Evolutionary conservation across 2,888 invertebrate species (phyloP).

Genomic region (Xanthorhoe designata): DNA sequence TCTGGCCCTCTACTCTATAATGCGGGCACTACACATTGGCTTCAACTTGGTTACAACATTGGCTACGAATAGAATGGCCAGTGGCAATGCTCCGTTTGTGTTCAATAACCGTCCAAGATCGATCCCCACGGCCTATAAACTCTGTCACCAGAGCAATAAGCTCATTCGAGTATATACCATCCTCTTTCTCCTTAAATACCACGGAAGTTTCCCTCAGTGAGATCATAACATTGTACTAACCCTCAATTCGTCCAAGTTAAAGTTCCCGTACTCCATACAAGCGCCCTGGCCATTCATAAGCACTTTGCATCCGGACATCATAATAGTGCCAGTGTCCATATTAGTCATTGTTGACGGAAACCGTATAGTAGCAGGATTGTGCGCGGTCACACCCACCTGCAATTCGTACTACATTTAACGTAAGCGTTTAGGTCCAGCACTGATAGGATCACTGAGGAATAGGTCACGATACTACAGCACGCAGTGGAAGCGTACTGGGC

Average conservation of each 20-base stretch:
- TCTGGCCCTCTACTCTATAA: too few species aligned
- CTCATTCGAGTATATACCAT: too few species aligned
- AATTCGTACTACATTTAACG: slow-evolving; percentile 17
- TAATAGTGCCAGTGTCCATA: slow-evolving; percentile 95
- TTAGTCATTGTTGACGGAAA: slow-evolving; percentile 99
- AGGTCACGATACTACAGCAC: not conserved
- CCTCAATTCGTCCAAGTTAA: slow-evolving; percentile 96
- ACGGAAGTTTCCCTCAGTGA: too few species aligned
- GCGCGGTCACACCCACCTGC: slow-evolving; percentile 96
- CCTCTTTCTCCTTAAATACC: too few species aligned
- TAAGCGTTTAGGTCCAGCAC: slow-evolving; percentile 9
- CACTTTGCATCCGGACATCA: slow-evolving; percentile 99
- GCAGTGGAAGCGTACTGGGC: too few species aligned
- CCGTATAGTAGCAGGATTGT: slow-evolving; percentile 94
- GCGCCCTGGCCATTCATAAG: slow-evolving; percentile 98
- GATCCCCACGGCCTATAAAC: too few species aligned
- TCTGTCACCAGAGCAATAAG: too few species aligned
- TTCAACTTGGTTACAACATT: too few species aligned
- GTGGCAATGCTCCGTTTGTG: too few species aligned
- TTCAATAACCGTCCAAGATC: too few species aligned
- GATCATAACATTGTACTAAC: slow-evolving; percentile 70
- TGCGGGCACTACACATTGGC: too few species aligned
- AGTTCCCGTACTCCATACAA: slow-evolving; percentile 94
- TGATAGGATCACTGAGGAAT: not conserved
- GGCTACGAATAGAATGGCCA: too few species aligned